phyloP scores from a whole-genome alignment of 1,140 invertebrate genomes.

The Micrasema longulum region DNA sequence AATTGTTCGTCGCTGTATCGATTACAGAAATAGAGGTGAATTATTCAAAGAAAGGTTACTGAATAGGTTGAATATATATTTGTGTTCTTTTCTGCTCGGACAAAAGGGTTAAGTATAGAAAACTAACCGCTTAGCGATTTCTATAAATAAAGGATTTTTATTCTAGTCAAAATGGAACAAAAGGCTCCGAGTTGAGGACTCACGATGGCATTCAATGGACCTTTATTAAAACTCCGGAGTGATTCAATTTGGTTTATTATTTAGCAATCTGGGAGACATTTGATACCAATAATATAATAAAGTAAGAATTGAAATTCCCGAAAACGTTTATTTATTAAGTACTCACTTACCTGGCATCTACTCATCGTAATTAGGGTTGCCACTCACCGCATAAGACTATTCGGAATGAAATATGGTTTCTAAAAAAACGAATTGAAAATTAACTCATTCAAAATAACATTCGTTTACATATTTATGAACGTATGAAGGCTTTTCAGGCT shows the following conservation, averaged over 20 bases:
- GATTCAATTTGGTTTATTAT: slow-evolving; percentile 16
- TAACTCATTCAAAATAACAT: too few species aligned
- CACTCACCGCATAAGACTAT: too few species aligned
- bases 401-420: too few species aligned
- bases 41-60: slow-evolving; percentile 6
- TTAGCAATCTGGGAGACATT: slow-evolving; percentile 10
- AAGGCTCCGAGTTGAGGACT: background rate
- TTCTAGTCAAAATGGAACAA: slow-evolving; percentile 9
- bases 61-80: background rate
- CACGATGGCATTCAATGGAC: slow-evolving; percentile 20
- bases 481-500: too few species aligned
- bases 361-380: too few species aligned
- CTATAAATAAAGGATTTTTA: slow-evolving; percentile 8
- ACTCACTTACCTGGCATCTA: too few species aligned
- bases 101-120: background rate
- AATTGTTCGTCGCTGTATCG: too few species aligned
- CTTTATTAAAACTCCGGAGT: slow-evolving; percentile 18
- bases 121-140: slow-evolving; percentile 26
- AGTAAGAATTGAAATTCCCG: too few species aligned
- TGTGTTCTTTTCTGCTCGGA: background rate
- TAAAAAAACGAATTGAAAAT: too few species aligned
- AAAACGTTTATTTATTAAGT: too few species aligned
- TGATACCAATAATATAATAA: slow-evolving; percentile 5
- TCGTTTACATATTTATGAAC: too few species aligned
- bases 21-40: background rate